Conservation (phyloP, 2,797 vertebrate genomes). For the Sphenopsis melanotis region DNA sequence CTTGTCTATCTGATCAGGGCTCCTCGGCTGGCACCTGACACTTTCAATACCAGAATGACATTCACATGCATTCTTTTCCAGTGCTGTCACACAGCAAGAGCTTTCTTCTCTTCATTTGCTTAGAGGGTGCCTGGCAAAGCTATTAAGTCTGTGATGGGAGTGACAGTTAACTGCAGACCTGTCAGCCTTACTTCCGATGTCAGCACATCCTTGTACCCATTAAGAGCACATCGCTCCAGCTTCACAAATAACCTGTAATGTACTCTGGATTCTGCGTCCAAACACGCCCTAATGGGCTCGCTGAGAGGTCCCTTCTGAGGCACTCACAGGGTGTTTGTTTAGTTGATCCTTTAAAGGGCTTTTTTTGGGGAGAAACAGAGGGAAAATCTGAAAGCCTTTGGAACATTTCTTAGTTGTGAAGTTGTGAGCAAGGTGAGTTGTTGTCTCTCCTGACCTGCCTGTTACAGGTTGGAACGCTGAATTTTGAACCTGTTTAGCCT, state of each 20-base stretch:
- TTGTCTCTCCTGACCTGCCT: neutral
- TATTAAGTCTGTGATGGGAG: slow-evolving; percentile 80
- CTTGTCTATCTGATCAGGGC: slow-evolving; percentile 81
- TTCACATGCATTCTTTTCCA: slow-evolving; percentile 77
- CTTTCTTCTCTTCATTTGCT: slow-evolving; percentile 78
- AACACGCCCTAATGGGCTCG: slow-evolving; percentile 39
- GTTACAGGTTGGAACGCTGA: neutral
- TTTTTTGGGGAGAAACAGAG: neutral
- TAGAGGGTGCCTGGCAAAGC: slow-evolving; percentile 79
- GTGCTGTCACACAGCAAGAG: slow-evolving; percentile 78
- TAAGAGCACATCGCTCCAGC: slow-evolving; percentile 65
- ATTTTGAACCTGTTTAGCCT: neutral
- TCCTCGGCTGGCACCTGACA: slow-evolving; percentile 80
- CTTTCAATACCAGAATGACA: slow-evolving; percentile 80
- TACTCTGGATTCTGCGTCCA: slow-evolving; percentile 19
- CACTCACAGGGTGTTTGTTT: neutral
- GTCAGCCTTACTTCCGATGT: slow-evolving; percentile 78
- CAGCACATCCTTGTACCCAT: slow-evolving; percentile 80
- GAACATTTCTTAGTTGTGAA: neutral
- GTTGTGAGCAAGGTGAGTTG: neutral
- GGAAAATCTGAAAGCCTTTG: neutral
- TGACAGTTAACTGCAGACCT: slow-evolving; percentile 80
- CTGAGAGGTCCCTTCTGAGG: slow-evolving; percentile 27
- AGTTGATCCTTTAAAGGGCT: slow-evolving; percentile 28
- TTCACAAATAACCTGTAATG: slow-evolving; percentile 69